Evolutionary conservation across 2,888 invertebrate genomes (phyloP).

Genomic region (Drosophila recens): DNA sequence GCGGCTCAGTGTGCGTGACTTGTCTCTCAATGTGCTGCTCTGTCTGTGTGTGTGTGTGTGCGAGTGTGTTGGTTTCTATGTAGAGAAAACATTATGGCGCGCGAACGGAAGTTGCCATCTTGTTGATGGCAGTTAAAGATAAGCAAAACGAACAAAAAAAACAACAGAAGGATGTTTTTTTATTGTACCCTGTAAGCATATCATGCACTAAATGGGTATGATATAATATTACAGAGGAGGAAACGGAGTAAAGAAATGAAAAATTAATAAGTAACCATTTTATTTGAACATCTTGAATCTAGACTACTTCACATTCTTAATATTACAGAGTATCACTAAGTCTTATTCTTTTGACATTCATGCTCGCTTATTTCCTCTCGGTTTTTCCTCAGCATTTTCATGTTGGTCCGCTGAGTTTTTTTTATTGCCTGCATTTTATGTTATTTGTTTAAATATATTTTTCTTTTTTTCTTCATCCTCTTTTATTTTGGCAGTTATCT

Average conservation of each 20-base stretch:
- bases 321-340: background rate
- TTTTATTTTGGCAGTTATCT: constrained; percentile 60
- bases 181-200: constrained; percentile 38
- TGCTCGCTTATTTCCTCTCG: constrained; percentile 21
- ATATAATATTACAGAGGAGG: background rate
- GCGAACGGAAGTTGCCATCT: constrained; percentile 85
- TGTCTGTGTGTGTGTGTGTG: constrained; percentile 26
- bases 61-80: constrained; percentile 62
- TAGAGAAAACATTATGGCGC: constrained; percentile 83
- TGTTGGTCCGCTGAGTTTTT: constrained; percentile 66
- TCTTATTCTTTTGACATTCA: background rate
- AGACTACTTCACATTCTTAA: background rate
- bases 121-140: constrained; percentile 85
- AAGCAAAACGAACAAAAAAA: constrained; percentile 67
- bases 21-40: constrained; percentile 40
- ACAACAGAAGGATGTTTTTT: constrained; percentile 42
- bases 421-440: constrained; percentile 74
- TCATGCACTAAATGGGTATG: background rate
- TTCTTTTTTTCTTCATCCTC: constrained; percentile 18
- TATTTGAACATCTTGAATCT: background rate
- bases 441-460: constrained; percentile 57
- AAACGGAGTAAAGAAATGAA: background rate
- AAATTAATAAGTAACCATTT: background rate
- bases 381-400: constrained; percentile 62
- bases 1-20: constrained; percentile 70